Evolutionary conservation across 2,888 invertebrate species (phyloP).

Genomic region (Trilocha varians): DNA sequence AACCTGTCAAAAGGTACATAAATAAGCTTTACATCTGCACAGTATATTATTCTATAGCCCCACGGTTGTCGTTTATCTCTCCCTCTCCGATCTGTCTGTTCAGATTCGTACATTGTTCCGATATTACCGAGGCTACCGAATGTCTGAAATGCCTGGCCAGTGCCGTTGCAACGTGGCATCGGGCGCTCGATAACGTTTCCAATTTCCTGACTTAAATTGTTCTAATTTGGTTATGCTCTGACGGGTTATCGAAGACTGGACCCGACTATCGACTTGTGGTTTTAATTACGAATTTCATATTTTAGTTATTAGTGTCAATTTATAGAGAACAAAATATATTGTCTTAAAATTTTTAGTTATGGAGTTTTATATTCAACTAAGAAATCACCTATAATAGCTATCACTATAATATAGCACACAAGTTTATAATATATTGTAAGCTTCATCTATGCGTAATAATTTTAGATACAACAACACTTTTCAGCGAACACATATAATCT

Average conservation of each 20-base stretch:
- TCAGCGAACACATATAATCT: too few relatives aligned
- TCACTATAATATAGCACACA: too few relatives aligned
- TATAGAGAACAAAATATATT: too few relatives aligned
- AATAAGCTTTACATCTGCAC: constrained; percentile 67
- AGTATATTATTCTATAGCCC: constrained; percentile 69
- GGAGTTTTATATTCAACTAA: too few relatives aligned
- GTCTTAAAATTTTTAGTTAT: too few relatives aligned
- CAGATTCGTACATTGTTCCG: constrained; percentile 70
- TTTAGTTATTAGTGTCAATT: too few relatives aligned
- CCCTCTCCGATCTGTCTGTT: constrained; percentile 62
- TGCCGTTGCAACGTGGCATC: constrained; percentile 49
- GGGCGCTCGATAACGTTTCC: constrained; percentile 65
- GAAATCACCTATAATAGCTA: too few relatives aligned
- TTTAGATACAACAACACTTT: too few relatives aligned
- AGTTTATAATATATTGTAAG: too few relatives aligned
- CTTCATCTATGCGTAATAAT: too few relatives aligned
- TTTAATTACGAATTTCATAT: constrained; percentile 25
- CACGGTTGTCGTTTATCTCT: constrained; percentile 70
- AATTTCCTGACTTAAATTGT: constrained; percentile 73
- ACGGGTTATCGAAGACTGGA: constrained; percentile 60
- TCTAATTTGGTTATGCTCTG: constrained; percentile 70
- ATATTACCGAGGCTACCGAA: constrained; percentile 60
- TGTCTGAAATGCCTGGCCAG: constrained; percentile 64
- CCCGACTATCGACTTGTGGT: constrained; percentile 34
- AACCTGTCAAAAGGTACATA: too few relatives aligned